Base-by-base conservation (phyloP, 2,797 vertebrate genomes). In the Babyrousa celebensis region DNA sequence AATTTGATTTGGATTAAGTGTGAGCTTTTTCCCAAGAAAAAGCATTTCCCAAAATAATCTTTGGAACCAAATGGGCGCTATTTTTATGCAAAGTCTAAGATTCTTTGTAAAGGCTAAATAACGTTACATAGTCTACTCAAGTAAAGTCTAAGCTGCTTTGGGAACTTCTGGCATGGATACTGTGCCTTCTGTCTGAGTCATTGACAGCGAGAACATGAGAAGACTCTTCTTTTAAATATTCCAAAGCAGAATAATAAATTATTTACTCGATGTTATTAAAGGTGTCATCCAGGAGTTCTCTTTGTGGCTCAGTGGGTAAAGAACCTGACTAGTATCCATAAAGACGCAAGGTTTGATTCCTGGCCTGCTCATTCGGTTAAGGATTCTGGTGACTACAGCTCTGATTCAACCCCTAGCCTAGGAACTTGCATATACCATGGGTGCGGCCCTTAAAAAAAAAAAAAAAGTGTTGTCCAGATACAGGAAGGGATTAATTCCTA, bases 81-180 rank as follows among this genome's bases (percentile, higher is more conserved):
- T 56, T 95, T 95, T 95, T 85, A 91, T 93, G 62, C 87, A 83
- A 90, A 25, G 60, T 70, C 86, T 60, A 89, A 29, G 43, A 74
- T 86, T 94, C 18, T 78, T 71, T 87, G 27, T 93, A 84, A 94
- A 93, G 43, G 32, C 48, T 72, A 52, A 52, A 75, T 43, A 48
- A 18, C n/a, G 40, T 92, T 36, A 70, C 32, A 6, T 25, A 36
- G 48, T 88, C 36, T 63, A 72, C 18, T 91, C 58, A 72, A 11
- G 18, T 52, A 15, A 65, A 65, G 65, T 85, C 32, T 84, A 63
- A 12, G 78, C n/a, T 85, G 23, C 29, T 82, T 80, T 82, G 40
- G 29, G 29, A 63, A 23, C n/a, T 80, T 88, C 29, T 84, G 56
- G 27, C 85, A 14, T 94, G 56, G 60, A 63, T 74, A 29, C 20